Evolutionary conservation across 2,797 vertebrate genomes (phyloP), one percentile per base, ranked within the genome.

Genomic region (Microchirus variegatus): DNA sequence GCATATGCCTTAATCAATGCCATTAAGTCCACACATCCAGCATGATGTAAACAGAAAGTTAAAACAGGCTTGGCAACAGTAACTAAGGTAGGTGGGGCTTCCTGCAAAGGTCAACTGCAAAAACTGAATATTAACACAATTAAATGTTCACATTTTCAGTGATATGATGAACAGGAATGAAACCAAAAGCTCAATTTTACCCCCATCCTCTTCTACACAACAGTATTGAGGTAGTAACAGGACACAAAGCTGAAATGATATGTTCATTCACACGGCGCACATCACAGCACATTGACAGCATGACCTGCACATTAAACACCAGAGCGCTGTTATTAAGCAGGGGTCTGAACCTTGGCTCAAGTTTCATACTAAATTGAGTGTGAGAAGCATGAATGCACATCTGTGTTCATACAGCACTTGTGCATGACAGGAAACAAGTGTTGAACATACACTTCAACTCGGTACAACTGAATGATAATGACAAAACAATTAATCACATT

Each of bases 341-440:
- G 5, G 50, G 53, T 51, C 70, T 63, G 45, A 53, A 61, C 59
- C 64, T 22, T 42, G 63, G 69, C 65, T 86, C 77, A 31, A 3
- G 63, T 78, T 84, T 63, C 70, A 18, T 3, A 43, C 54, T 67
- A 74, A 77, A 78, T 63, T 65, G 59, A 80, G 69, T 73, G 76
- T 11, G 69, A 78, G 74, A 50, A 10, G 70, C 66, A 68, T 67
- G 66, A 75, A 75, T 56, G 69, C 67, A 76, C 74, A 80, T 80
- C 79, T 83, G 84, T 70, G 64, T 75, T 70, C 55, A 1, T 44
- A 59, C 5, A 15, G 53, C 41, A 16, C 53, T 36, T 11, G 44
- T 54, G 64, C 55, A 47, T 59, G 67, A 65, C 55, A 67, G 68
- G 77, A 78, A 78, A 70, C 70, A 37, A 76, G 64, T n/a, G 56